A percentile compares a stretch with the other conserved stretches of the same genome.
Evolutionary conservation across 2,113 vertebrate genomes (phyloP).

Genomic region (Pelvicachromis taeniatus): DNA sequence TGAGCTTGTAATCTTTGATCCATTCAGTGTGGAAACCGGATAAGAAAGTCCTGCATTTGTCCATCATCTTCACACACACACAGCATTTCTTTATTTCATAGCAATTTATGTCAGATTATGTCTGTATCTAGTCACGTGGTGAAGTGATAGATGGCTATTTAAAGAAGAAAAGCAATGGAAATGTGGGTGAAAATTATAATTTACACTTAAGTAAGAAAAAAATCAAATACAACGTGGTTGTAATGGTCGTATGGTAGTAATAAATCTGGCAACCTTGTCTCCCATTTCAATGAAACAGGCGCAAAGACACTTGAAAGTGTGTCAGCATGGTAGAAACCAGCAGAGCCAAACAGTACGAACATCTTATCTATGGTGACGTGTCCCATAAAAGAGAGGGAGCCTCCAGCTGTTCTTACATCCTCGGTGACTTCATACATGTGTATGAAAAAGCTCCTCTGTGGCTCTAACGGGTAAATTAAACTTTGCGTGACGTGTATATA

Average conservation of each 20-base stretch:
- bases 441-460: background rate
- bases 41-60: background rate
- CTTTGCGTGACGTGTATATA: background rate
- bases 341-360: background rate
- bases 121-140: background rate
- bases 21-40: background rate
- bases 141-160: background rate
- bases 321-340: background rate
- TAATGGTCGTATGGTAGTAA: background rate
- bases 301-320: background rate
- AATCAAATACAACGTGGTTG: background rate
- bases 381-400: constrained; percentile 23
- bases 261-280: background rate
- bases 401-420: background rate
- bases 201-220: background rate
- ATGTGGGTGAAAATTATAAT: background rate
- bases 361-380: constrained; percentile 64
- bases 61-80: background rate
- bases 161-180: background rate
- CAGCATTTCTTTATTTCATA: background rate
- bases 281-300: background rate
- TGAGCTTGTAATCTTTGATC: background rate
- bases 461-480: background rate
- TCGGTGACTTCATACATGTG: fast-evolving
- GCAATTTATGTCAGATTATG: background rate